Percentiles rank a stretch among this genome's conserved stretches.
Evolutionary conservation across 2,113 vertebrate species (phyloP).

Genomic region (Rhea pennata): DNA sequence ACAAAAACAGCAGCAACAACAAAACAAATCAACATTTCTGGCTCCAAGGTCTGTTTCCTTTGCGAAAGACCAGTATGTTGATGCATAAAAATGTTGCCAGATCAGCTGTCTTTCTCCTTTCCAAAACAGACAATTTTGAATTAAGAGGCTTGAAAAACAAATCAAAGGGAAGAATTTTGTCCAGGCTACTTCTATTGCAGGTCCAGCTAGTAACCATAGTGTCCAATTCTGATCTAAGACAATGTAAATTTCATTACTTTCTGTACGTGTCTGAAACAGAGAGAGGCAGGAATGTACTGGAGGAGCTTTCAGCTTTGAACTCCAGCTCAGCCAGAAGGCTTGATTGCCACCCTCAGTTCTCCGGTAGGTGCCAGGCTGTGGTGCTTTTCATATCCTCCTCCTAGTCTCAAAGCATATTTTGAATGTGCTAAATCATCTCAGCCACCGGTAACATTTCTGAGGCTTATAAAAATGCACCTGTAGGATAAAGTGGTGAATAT

Average conservation of each 20-base stretch:
- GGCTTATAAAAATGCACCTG: neutral
- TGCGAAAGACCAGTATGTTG: neutral
- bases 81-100: neutral
- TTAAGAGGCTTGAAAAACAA: neutral
- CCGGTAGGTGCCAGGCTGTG: neutral
- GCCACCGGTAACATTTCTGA: neutral
- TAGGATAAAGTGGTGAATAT: neutral
- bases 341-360: neutral
- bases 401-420: neutral
- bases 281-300: neutral
- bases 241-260: neutral
- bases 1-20: neutral
- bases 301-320: neutral
- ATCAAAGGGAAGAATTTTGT: neutral
- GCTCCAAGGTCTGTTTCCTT: slow-evolving; percentile 7
- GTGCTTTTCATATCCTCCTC: neutral
- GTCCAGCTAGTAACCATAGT: neutral
- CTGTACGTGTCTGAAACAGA: neutral
- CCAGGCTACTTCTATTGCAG: neutral
- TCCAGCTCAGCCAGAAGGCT: neutral
- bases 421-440: neutral
- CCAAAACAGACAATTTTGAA: neutral
- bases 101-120: neutral
- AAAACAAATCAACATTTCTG: slow-evolving; percentile 29
- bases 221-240: neutral